phyloP scores from a whole-genome alignment of 2,797 vertebrate species.

The Pangasius djambal region DNA sequence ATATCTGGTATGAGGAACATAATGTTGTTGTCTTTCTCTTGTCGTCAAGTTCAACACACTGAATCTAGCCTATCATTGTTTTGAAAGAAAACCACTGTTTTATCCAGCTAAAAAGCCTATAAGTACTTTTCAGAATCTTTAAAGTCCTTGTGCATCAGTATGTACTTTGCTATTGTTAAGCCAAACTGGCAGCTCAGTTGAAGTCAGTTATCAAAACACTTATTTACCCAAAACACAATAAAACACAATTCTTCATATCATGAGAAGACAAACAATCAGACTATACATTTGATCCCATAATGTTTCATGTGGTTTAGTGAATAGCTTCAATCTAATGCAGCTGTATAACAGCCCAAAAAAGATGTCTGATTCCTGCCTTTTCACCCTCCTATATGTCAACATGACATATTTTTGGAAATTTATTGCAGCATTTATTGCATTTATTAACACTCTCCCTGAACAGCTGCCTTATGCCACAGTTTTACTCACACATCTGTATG shows the following conservation, averaged over 20 bases:
- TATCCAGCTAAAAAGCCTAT: background rate
- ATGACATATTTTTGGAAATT: background rate
- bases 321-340: constrained; percentile 24
- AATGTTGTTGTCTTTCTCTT: background rate
- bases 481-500: constrained; percentile 36
- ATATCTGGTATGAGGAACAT: background rate
- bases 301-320: constrained; percentile 44
- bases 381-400: constrained; percentile 21
- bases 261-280: constrained; percentile 18
- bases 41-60: background rate
- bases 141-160: background rate
- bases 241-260: constrained; percentile 32
- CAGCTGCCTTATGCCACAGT: constrained; percentile 42
- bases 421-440: background rate
- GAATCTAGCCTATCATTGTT: background rate
- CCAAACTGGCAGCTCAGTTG: constrained; percentile 38
- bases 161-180: background rate
- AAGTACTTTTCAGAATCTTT: background rate
- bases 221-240: constrained; percentile 24
- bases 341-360: constrained; percentile 17
- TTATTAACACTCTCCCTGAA: constrained; percentile 12
- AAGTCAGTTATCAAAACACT: background rate
- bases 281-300: constrained; percentile 30
- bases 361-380: constrained; percentile 21
- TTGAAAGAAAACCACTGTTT: background rate